Percentiles rank a stretch among this genome's conserved stretches.
These are phyloP conservation scores for Vombatus ursinus DNA, from an alignment of 2,113 vertebrate species.

Conservation along the genomic window DNA sequence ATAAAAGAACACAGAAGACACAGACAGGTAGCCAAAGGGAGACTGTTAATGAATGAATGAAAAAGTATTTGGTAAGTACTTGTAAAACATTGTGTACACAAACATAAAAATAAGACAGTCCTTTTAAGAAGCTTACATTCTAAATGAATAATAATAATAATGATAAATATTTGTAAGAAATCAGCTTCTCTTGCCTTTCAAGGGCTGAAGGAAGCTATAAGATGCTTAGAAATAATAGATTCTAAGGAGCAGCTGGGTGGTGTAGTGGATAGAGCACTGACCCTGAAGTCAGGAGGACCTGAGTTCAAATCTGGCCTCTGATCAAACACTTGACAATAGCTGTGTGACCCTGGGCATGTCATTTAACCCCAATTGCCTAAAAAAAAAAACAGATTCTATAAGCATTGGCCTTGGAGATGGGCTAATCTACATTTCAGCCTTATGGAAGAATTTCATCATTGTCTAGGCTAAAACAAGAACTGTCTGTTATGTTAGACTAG, in stretches of 20 bases:
- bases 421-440: not conserved
- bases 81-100: not conserved
- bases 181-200: not conserved
- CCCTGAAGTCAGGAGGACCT: too few relatives aligned
- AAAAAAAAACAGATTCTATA: not conserved
- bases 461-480: not conserved
- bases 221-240: not conserved
- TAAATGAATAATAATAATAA: not conserved
- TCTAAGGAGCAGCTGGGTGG: not conserved
- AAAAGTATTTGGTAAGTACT: not conserved
- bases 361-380: too few relatives aligned
- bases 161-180: not conserved
- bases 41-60: not conserved
- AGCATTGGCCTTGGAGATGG: not conserved
- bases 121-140: not conserved
- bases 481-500: not conserved
- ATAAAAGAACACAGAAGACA: not conserved
- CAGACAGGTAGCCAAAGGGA: not conserved
- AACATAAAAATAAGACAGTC: not conserved
- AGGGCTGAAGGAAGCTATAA: not conserved
- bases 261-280: too few relatives aligned
- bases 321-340: too few relatives aligned
- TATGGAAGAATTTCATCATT: not conserved
- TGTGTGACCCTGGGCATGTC: too few relatives aligned
- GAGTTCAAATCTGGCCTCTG: too few relatives aligned